Evolutionary conservation across 2,888 invertebrate species (phyloP).

Genomic region (Ectemnius lituratus): DNA sequence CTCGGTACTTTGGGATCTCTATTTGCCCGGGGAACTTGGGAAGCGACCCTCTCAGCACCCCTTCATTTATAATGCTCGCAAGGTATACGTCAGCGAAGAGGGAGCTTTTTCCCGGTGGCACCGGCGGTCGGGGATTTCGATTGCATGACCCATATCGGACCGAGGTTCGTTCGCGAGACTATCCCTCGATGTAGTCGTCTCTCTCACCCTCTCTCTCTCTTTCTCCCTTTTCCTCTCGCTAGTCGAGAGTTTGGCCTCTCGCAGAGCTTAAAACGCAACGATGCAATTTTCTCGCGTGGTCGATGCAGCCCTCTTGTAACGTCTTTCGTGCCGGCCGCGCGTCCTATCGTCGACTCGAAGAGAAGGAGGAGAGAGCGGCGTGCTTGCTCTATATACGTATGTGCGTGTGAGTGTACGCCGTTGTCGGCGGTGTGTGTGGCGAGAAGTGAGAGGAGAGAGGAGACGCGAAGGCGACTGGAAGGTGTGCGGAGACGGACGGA

Average conservation of each 20-base stretch:
- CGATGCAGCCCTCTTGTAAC: conserved; percentile 58
- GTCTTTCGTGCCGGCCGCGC: conserved; percentile 60
- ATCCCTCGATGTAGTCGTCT: conserved; percentile 33
- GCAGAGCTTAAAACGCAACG: conserved; percentile 57
- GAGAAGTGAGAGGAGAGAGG: too few species aligned
- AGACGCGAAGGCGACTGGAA: neutral
- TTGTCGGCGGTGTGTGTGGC: neutral
- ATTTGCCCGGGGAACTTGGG: conserved; percentile 4
- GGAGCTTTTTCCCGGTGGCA: neutral
- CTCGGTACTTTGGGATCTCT: neutral
- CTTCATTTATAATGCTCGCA: neutral
- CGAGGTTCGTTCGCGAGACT: conserved; percentile 18
- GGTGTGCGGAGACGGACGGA: too few species aligned
- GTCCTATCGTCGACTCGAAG: conserved; percentile 53
- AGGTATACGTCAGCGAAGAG: neutral
- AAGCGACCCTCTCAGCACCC: conserved; percentile 1
- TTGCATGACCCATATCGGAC: conserved; percentile 36
- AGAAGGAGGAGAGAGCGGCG: conserved; percentile 40
- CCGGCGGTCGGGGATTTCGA: conserved; percentile 16
- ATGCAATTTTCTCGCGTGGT: conserved; percentile 63
- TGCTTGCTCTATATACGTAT: neutral
- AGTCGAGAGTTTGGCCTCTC: neutral
- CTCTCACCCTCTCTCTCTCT: conserved; percentile 12
- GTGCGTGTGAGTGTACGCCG: neutral
- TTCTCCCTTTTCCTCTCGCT: conserved; percentile 17